Conservation (phyloP, 37 sponge, comb jelly and placozoan species). For the Ianthella basta region DNA sequence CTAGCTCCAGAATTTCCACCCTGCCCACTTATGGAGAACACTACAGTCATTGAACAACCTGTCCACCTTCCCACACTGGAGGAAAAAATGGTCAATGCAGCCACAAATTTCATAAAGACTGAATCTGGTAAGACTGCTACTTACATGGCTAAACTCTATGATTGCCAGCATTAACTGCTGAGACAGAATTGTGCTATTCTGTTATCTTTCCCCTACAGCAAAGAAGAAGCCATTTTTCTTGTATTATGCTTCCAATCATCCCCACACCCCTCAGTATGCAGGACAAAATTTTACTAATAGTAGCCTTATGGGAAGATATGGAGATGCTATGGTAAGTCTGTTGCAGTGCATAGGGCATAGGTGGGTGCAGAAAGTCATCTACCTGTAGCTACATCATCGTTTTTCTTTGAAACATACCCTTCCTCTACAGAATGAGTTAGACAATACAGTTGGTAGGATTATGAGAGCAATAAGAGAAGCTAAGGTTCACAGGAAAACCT, state of each 20-base stretch:
- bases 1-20: conserved; percentile 31
- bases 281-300: conserved; percentile 54
- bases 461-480: conserved; percentile 14
- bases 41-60: conserved; percentile 70
- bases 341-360: background rate
- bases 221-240: conserved; percentile 44
- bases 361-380: background rate
- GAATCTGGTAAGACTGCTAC: conserved; percentile 48
- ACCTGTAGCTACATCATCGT: background rate
- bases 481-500: conserved; percentile 43
- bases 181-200: background rate
- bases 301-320: conserved; percentile 63
- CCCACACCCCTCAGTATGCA: conserved; percentile 68
- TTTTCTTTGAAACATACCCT: conserved; percentile 16
- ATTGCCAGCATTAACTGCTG: no score
- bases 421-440: conserved; percentile 54
- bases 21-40: conserved; percentile 70
- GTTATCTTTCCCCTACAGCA: no score
- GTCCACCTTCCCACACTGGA: conserved; percentile 64
- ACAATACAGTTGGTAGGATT: conserved; percentile 57
- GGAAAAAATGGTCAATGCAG: conserved; percentile 45
- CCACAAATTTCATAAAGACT: conserved; percentile 59
- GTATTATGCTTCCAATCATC: conserved; percentile 70
- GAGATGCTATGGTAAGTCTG: conserved; percentile 39
- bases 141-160: no score